These are phyloP conservation scores for Macroteleia sp. DNA, from an alignment of 2,888 invertebrate genomes.

Conservation along the genomic window DNA sequence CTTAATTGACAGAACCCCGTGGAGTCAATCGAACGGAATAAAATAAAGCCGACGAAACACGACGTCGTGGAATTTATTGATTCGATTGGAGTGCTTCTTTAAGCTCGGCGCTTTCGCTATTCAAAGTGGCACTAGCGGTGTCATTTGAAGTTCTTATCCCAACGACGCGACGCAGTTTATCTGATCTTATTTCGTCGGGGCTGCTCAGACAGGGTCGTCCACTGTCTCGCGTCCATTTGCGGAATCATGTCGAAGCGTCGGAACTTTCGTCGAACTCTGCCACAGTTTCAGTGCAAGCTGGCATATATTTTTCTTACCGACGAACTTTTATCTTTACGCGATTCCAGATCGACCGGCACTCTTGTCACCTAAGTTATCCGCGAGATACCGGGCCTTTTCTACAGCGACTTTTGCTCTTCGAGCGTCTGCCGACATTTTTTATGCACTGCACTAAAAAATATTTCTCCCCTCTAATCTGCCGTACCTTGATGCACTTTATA, in stretches of 20 bases:
- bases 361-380: conserved; percentile 4
- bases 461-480: conserved; percentile 42
- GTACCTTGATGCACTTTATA: conserved; percentile 23
- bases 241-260: conserved; percentile 23
- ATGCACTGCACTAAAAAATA: too few species aligned
- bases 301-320: conserved; percentile 13
- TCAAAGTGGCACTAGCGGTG: conserved; percentile 29
- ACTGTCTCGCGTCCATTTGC: conserved; percentile 21
- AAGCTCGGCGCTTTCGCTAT: conserved; percentile 27
- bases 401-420: conserved; percentile 8
- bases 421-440: conserved; percentile 15
- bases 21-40: conserved; percentile 21
- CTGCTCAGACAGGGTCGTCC: background rate
- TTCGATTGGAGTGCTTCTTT: conserved; percentile 34
- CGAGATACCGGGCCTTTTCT: conserved; percentile 17
- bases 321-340: conserved; percentile 39
- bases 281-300: conserved; percentile 19
- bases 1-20: conserved; percentile 18
- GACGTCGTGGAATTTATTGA: conserved; percentile 34
- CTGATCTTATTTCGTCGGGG: conserved; percentile 29
- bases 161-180: conserved; percentile 15
- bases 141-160: conserved; percentile 48
- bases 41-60: conserved; percentile 14
- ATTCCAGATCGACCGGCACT: conserved; percentile 25
- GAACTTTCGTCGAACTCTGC: conserved; percentile 12